phyloP scores from a whole-genome alignment of 2,113 vertebrate species.

The Entelurus aequoreus region DNA sequence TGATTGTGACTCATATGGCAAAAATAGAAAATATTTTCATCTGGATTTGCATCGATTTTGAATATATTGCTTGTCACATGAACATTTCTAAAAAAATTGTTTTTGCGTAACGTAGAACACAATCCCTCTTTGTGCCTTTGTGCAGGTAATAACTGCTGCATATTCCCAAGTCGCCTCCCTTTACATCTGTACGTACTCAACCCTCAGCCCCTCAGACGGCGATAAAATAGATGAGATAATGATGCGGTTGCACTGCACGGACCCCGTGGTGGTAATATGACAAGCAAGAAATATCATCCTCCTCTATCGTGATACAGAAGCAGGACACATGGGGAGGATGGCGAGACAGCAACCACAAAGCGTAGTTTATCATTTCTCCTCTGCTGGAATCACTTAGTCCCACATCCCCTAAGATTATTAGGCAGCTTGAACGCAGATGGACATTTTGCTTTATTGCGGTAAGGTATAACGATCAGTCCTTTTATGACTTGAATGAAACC shows the following conservation, averaged over 20 bases:
- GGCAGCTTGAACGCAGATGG: constrained; percentile 15
- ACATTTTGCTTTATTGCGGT: constrained; percentile 20
- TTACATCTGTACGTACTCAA: constrained; percentile 7
- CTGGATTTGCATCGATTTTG: not conserved
- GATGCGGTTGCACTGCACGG: not conserved
- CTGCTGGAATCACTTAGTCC: constrained; percentile 21
- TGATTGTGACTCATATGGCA: not conserved
- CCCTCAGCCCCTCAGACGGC: not conserved
- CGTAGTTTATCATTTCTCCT: constrained; percentile 25
- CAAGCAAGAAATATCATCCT: constrained; percentile 10
- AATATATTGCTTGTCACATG: not conserved
- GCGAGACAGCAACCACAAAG: constrained; percentile 15
- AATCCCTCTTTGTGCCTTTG: not conserved
- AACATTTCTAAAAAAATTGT: not conserved
- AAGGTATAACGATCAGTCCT: constrained; percentile 6
- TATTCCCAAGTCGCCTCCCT: not conserved
- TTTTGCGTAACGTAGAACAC: not conserved
- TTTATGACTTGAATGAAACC: constrained; percentile 5
- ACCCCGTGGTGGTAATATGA: not conserved
- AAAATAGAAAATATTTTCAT: not conserved
- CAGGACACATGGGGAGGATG: constrained; percentile 17
- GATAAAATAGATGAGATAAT: constrained; percentile 4
- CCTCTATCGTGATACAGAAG: constrained; percentile 14
- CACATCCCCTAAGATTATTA: constrained; percentile 5
- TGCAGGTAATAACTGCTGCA: not conserved